Evolutionary conservation across 2,888 invertebrate species (phyloP).

Genomic region (Pediacus dermestoides): DNA sequence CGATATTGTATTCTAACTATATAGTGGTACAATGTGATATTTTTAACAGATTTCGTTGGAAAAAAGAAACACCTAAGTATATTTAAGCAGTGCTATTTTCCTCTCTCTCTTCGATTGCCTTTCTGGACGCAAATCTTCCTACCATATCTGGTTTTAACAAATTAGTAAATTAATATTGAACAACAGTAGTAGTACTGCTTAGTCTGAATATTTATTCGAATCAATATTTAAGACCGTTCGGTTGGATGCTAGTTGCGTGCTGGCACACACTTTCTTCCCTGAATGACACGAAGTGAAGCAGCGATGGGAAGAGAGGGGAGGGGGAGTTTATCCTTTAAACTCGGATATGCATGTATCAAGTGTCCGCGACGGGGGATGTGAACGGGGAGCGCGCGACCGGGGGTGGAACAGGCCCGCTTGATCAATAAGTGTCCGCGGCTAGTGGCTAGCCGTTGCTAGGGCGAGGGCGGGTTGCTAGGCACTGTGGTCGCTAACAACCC

Average conservation of each 20-base stretch:
- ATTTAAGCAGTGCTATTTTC: no score
- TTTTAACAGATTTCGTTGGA: no score
- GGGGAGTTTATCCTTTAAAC: slow-evolving; percentile 24
- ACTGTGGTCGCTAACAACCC: slow-evolving; percentile 54
- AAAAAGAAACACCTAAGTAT: no score
- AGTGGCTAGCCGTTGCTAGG: slow-evolving; percentile 55
- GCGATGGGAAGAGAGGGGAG: slow-evolving; percentile 11
- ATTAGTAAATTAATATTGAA: no score
- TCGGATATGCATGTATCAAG: slow-evolving; percentile 39
- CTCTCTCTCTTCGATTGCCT: no score
- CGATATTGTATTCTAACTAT: no score
- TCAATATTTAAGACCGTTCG: slow-evolving; percentile 9
- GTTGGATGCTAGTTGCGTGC: slow-evolving; percentile 18
- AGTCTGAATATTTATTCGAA: no score
- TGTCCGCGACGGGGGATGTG: slow-evolving; percentile 16
- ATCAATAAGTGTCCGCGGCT: slow-evolving; percentile 55
- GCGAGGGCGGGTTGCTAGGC: slow-evolving; percentile 54
- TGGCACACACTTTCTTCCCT: slow-evolving; percentile 6
- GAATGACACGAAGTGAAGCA: slow-evolving; percentile 5
- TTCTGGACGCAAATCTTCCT: no score
- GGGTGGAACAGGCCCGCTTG: slow-evolving; percentile 38
- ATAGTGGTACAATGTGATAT: no score
- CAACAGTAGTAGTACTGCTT: no score
- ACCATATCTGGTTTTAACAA: no score
- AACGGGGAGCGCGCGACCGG: slow-evolving; percentile 23